Evolutionary conservation across 2,888 invertebrate genomes (phyloP).

Genomic region (Slavum lentiscoides): DNA sequence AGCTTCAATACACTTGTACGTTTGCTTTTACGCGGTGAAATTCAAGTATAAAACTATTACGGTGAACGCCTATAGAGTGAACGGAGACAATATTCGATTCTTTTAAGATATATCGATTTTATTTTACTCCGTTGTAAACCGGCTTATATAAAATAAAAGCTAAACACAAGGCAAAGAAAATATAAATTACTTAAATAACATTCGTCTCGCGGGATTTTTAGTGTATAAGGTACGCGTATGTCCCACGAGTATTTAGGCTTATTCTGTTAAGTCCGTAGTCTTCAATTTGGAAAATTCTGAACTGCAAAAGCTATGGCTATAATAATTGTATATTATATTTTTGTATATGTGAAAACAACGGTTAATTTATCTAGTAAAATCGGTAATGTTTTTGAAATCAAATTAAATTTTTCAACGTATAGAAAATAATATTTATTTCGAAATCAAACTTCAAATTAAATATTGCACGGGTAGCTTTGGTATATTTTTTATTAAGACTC

Average conservation of each 20-base stretch:
- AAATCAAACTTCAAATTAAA: too few relatives aligned
- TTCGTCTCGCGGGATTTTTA: conserved; percentile 4
- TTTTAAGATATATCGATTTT: conserved; percentile 13
- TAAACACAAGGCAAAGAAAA: not conserved
- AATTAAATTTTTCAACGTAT: too few relatives aligned
- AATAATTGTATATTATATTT: too few relatives aligned
- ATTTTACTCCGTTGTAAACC: not conserved
- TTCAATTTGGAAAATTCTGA: too few relatives aligned
- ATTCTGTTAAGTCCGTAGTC: not conserved
- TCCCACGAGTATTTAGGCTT: conserved; percentile 9
- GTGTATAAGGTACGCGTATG: not conserved
- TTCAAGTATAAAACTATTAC: not conserved
- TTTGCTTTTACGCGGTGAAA: not conserved
- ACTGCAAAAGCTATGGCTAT: too few relatives aligned
- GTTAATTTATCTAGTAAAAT: too few relatives aligned
- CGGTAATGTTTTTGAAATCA: too few relatives aligned
- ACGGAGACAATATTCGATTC: conserved; percentile 7
- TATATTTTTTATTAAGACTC: too few relatives aligned
- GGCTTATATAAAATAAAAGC: conserved; percentile 10
- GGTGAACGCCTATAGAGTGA: not conserved
- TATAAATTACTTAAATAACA: conserved; percentile 26
- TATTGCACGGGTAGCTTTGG: too few relatives aligned
- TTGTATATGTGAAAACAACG: too few relatives aligned
- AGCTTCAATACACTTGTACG: too few relatives aligned
- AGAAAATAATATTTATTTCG: too few relatives aligned